phyloP scores from a whole-genome alignment of 2,888 invertebrate species.

The Drosophila falleni region DNA sequence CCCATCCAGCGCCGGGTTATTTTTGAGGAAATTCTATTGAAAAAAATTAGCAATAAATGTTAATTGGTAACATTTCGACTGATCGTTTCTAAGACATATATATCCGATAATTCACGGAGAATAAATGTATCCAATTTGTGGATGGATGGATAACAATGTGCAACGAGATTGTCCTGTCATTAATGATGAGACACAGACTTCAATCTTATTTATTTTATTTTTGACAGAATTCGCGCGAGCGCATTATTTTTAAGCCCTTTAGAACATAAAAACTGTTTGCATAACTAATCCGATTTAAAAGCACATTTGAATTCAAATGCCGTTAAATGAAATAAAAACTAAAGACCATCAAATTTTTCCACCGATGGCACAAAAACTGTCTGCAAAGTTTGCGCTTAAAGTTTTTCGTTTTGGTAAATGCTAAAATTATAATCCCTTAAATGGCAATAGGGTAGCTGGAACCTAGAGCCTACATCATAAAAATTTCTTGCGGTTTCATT shows the following conservation, averaged over 20 bases:
- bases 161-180: too few species aligned
- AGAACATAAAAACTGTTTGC: conserved; percentile 66
- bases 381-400: conserved; percentile 71
- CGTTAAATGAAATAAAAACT: conserved; percentile 69
- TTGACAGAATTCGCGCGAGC: conserved; percentile 37
- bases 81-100: too few species aligned
- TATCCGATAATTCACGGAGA: too few species aligned
- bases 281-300: conserved; percentile 79
- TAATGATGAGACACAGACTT: too few species aligned
- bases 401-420: conserved; percentile 57
- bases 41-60: background rate
- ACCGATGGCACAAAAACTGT: conserved; percentile 69
- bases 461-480: background rate
- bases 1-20: conserved; percentile 44
- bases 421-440: conserved; percentile 78
- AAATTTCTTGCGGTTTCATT: conserved; percentile 7
- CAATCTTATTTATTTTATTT: conserved; percentile 12
- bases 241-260: conserved; percentile 75
- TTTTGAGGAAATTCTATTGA: conserved; percentile 30
- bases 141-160: too few species aligned
- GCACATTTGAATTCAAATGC: conserved; percentile 80
- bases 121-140: background rate
- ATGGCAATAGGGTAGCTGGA: conserved; percentile 55
- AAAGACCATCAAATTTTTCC: conserved; percentile 44
- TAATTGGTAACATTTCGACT: too few species aligned